Base-by-base conservation (phyloP, 92 coral and sea anemone genomes). In the Galaxea fascicularis region DNA sequence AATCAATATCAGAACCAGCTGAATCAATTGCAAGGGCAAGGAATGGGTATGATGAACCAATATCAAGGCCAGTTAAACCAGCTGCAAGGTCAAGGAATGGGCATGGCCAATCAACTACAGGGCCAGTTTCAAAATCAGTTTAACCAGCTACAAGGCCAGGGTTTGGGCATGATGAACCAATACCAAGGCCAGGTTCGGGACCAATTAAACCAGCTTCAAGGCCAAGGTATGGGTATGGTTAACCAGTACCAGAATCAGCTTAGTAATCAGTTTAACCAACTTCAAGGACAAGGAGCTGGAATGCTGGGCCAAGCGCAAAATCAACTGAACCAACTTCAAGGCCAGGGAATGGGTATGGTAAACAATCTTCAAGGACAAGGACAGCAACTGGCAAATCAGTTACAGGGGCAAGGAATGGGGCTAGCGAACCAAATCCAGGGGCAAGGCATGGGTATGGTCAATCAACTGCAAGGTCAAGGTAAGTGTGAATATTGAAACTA, bases 231-330 rank as follows among this genome's bases (percentile, higher is more conserved):
- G 78, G 93, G 82, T 8, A 79, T 82, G 82, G 91, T 69, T 4
- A 87, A 88, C 53, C 77, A 85, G 72, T 18, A 77, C 3, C 95
- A 95, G 2, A 87, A 77, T 41, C 67, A 86, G 22, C 28, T 84
- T 21, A 78, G 68, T 66, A 81, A 79, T 7, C 89, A 87, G 72
- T 65, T 82, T 22, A 82, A 77, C 59, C 84, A 86, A 52, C 71
- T 94, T 59, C 92, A 88, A 73, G 94, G 93, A 12, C 95, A 95
- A 66, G 98, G 97, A 2, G 35, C 82, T 27, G 94, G 92, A n/a
- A 85, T 88, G 90, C 65, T 88, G 11, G 88, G 90, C 28, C 82
- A 89, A 28, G 84, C 83, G 57, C 95, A 91, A 82, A 90, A 83
- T 20, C 92, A 92, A 27, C 77, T 84, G 3, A 74, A 82, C 49